These are phyloP conservation scores for Galagoides demidoff DNA, from an alignment of 2,797 vertebrate genomes.

Conservation along the genomic window DNA sequence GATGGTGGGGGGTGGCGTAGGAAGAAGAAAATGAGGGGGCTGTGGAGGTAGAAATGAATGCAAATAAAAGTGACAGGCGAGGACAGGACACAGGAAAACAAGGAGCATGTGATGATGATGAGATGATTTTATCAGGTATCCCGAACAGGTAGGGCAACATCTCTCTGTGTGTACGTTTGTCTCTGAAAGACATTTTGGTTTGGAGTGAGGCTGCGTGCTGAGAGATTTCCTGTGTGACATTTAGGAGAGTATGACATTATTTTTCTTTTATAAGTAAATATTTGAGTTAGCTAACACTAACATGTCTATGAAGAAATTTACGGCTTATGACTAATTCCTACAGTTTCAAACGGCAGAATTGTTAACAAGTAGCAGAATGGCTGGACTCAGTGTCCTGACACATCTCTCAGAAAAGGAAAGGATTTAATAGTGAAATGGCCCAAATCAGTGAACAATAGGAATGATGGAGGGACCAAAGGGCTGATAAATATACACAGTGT, in stretches of 20 bases:
- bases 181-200: slow-evolving; percentile 22
- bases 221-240: slow-evolving; percentile 55
- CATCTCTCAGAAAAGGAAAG: slow-evolving; percentile 13
- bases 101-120: no score
- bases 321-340: slow-evolving; percentile 22
- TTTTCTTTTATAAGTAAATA: slow-evolving; percentile 56
- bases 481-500: not conserved
- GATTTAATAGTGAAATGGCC: slow-evolving; percentile 35
- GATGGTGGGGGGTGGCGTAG: no score
- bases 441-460: not conserved
- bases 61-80: not conserved
- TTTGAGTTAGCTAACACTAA: slow-evolving; percentile 52
- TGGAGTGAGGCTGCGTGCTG: not conserved
- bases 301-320: slow-evolving; percentile 37
- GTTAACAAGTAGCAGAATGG: slow-evolving; percentile 6
- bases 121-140: not conserved
- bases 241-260: slow-evolving; percentile 12
- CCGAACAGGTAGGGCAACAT: not conserved
- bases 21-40: no score
- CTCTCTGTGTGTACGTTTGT: not conserved
- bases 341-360: slow-evolving; percentile 39
- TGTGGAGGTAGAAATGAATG: not conserved
- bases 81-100: not conserved
- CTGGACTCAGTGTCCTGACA: not conserved
- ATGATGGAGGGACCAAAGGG: not conserved